These are phyloP conservation scores for Heliocidaris erythrogramma DNA, from an alignment of 35 echinoderm and acorn worm species.

Conservation along the genomic window DNA sequence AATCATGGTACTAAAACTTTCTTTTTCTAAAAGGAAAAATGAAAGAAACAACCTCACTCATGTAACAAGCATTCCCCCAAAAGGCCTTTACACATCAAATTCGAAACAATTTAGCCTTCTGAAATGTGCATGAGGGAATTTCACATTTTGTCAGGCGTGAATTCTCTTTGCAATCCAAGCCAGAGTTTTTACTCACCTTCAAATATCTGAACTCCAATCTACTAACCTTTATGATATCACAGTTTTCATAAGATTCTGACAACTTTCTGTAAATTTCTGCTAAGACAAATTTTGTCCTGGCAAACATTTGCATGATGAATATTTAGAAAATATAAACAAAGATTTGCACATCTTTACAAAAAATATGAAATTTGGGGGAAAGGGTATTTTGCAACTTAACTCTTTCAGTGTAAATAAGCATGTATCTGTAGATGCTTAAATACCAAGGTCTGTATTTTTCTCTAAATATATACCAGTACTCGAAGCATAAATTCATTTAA, in stretches of 20 bases:
- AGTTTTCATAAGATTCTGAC: background rate
- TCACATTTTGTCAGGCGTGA: background rate
- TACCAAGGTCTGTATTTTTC: background rate
- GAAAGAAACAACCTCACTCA: background rate
- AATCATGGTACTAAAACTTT: conserved; percentile 52
- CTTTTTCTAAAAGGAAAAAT: conserved; percentile 13
- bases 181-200: too few species aligned
- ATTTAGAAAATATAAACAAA: background rate
- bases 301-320: background rate
- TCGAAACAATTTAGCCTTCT: background rate
- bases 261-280: background rate
- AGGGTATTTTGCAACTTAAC: too few species aligned
- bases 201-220: too few species aligned
- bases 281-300: background rate
- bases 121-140: background rate
- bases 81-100: conserved; percentile 17
- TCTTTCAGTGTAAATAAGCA: background rate
- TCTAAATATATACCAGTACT: background rate
- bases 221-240: background rate
- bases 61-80: background rate
- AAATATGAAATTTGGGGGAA: background rate
- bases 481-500: background rate
- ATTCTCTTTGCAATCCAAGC: background rate
- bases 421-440: background rate
- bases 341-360: background rate